phyloP scores from a whole-genome alignment of 2,113 vertebrate species.

The Oophaga pumilio region DNA sequence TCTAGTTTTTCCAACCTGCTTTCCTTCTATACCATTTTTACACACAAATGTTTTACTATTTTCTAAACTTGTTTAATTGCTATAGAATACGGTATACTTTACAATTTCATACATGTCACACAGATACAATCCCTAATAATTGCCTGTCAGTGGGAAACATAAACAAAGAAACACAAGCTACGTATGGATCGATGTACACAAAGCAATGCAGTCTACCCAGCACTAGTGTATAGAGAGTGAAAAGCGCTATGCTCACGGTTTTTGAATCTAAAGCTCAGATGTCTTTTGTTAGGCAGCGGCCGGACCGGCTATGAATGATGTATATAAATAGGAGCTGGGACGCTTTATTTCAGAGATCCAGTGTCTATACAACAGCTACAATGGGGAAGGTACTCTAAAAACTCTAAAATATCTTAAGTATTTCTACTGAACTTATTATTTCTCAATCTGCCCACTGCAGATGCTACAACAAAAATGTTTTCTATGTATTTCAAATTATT shows the following conservation, averaged over 20 bases:
- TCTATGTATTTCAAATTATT: neutral
- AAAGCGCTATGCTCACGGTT: neutral
- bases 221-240: neutral
- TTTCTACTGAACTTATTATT: neutral
- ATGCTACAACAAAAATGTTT: neutral
- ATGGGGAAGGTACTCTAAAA: slow-evolving; percentile 14
- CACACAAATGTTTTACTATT: too few species aligned
- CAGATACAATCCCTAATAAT: neutral
- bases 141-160: neutral
- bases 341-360: neutral
- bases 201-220: neutral
- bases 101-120: too few species aligned
- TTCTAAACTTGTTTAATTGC: too few species aligned
- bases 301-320: neutral
- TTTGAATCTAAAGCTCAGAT: slow-evolving; percentile 8
- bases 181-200: neutral
- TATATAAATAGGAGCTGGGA: slow-evolving; percentile 7
- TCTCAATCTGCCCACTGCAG: neutral
- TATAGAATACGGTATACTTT: too few species aligned
- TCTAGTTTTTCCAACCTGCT: too few species aligned
- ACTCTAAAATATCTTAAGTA: neutral
- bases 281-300: slow-evolving; percentile 12
- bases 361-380: neutral
- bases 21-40: too few species aligned
- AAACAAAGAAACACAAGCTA: neutral